Evolutionary conservation across 2,888 invertebrate genomes (phyloP), one percentile per base, ranked within the genome.

Genomic region (Drosophila lutescens): DNA sequence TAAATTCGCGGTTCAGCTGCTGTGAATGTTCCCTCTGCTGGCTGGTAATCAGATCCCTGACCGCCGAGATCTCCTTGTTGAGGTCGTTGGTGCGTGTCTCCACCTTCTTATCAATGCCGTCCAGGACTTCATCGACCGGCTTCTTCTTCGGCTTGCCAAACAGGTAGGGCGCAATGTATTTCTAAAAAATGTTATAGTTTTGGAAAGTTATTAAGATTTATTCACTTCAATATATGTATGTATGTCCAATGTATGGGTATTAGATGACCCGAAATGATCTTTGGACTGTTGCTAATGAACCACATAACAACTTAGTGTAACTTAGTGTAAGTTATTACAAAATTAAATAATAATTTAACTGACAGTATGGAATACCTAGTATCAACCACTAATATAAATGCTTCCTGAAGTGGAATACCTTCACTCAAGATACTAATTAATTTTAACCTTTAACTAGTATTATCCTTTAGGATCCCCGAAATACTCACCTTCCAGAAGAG

Each of bases 401-500:
- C 23, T 23, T 4, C 6, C 26, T 26, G 26, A 26, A 26, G 26
- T 26, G 26, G 6, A 26, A 26, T 26, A 6, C 26, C 6, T 26
- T 26, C 6, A 26, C 26, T 1, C 0, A 6, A 26, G 26, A 4
- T 34, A 4, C 32, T 9, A 34, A 38, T 13, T 38, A 38, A 38
- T 4, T 13, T 36, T 1, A 4, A n/a, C n/a, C 12, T n/a, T 0
- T 38, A 38, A 38, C 7, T n/a, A 38, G n/a, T n/a, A 38, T 4
- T 13, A 1, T 38, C 17, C 5, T 5, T 10, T 5, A 17, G 4
- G 8, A 44, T 23, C 23, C 8, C 44, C 4, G 8, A 13, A 8
- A 0, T 4, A 66, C 69, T 61, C 90, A 96, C 97, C 95, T 96
- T 95, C 92, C 97, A 97, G 90, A 97, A 94, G 93, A 95, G 94